Percentiles rank a stretch among this genome's conserved stretches.
phyloP scores from a whole-genome alignment of 2,888 invertebrate species.

The Branchellion lobata region DNA sequence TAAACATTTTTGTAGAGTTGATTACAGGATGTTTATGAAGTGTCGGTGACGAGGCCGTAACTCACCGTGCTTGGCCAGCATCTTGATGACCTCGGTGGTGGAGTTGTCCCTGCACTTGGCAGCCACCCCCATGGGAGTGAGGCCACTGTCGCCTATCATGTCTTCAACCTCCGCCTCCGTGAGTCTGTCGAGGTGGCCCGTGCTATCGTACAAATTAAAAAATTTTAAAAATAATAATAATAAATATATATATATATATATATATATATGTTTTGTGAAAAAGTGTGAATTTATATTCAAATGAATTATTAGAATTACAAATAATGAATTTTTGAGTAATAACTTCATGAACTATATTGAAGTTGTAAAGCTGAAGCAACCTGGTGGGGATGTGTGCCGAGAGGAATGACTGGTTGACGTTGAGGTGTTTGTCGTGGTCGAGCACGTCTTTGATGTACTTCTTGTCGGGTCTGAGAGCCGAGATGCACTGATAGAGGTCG shows the following conservation, averaged over 20 bases:
- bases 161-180: conserved; percentile 34
- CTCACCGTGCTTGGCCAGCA: conserved; percentile 41
- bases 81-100: conserved; percentile 43
- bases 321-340: too few relatives aligned
- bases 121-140: conserved; percentile 52
- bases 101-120: conserved; percentile 40
- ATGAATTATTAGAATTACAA: too few relatives aligned
- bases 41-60: too few relatives aligned
- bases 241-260: too few relatives aligned
- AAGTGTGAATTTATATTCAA: too few relatives aligned
- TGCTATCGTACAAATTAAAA: background rate
- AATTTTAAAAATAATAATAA: background rate
- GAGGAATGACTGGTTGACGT: conserved; percentile 51
- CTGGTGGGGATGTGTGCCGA: conserved; percentile 49
- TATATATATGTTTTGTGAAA: background rate
- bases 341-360: too few relatives aligned
- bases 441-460: conserved; percentile 50
- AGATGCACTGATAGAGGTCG: conserved; percentile 50
- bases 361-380: too few relatives aligned
- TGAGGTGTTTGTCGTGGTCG: conserved; percentile 50
- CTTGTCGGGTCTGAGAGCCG: conserved; percentile 32
- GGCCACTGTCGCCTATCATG: conserved; percentile 47
- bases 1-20: too few relatives aligned
- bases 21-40: too few relatives aligned
- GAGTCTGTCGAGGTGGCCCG: conserved; percentile 1